Percentiles rank a stretch among this genome's conserved stretches.
phyloP scores from a whole-genome alignment of 2,797 vertebrate species.

The Bradypodion ventrale region DNA sequence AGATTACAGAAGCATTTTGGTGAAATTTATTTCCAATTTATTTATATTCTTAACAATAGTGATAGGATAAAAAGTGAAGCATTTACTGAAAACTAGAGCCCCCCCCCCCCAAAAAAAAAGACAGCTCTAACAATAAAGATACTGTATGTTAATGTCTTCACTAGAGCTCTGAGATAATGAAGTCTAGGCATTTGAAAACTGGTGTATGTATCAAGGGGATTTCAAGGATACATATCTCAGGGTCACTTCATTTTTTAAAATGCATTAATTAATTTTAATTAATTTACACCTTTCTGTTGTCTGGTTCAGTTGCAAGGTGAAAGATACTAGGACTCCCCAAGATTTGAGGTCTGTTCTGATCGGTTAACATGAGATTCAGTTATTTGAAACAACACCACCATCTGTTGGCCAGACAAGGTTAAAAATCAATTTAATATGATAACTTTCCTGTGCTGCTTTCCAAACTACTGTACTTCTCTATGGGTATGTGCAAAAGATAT shows the following conservation, averaged over 20 bases:
- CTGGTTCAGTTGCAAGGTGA: too few species aligned
- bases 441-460: neutral
- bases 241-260: too few species aligned
- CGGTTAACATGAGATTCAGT: neutral
- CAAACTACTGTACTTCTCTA: neutral
- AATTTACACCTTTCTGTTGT: too few species aligned
- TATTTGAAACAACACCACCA: constrained; percentile 39
- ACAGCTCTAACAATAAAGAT: too few species aligned
- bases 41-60: too few species aligned
- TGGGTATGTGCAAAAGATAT: neutral
- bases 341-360: neutral
- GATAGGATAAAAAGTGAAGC: neutral
- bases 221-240: too few species aligned
- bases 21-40: neutral
- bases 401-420: constrained; percentile 8
- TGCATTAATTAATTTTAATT: too few species aligned
- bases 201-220: too few species aligned
- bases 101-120: neutral
- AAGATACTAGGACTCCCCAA: too few species aligned
- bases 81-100: neutral
- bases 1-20: neutral
- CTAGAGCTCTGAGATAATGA: too few species aligned
- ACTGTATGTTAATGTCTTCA: too few species aligned
- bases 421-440: neutral
- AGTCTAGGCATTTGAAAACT: too few species aligned